phyloP scores from a whole-genome alignment of 2,797 vertebrate genomes.

The Psittacula echo region DNA sequence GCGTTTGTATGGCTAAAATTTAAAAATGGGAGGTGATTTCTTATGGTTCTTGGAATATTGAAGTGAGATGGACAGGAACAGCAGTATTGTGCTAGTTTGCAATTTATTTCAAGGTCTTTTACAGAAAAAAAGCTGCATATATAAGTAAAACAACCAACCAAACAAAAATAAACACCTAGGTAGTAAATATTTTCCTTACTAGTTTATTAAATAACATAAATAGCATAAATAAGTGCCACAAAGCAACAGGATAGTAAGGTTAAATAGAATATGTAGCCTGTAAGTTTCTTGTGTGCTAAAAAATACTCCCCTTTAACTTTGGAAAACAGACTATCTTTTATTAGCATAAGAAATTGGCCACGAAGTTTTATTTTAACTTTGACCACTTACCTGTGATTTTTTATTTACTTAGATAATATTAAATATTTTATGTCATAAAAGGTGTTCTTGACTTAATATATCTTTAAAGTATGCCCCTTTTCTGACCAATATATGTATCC shows the following conservation, averaged over 20 bases:
- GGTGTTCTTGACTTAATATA: neutral
- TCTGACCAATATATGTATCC: neutral
- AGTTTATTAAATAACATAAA: neutral
- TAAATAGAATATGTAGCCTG: neutral
- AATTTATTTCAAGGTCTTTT: neutral
- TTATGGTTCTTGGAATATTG: neutral
- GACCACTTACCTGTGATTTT: neutral
- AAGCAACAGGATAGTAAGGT: neutral
- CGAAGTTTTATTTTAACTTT: neutral
- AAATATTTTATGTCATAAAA: constrained; percentile 21
- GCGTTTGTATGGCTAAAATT: neutral
- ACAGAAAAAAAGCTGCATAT: neutral
- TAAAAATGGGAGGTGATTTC: neutral
- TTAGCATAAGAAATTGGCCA: neutral
- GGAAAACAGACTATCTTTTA: neutral
- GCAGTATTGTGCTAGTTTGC: neutral
- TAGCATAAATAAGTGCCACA: neutral
- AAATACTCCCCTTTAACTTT: neutral
- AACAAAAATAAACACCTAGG: neutral
- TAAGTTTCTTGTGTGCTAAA: neutral
- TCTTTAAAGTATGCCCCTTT: neutral
- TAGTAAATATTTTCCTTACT: neutral
- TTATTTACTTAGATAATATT: neutral
- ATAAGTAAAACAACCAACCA: neutral
- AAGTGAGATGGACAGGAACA: neutral